Conservation (phyloP, 2,797 vertebrate genomes). For the Agapornis canus region DNA sequence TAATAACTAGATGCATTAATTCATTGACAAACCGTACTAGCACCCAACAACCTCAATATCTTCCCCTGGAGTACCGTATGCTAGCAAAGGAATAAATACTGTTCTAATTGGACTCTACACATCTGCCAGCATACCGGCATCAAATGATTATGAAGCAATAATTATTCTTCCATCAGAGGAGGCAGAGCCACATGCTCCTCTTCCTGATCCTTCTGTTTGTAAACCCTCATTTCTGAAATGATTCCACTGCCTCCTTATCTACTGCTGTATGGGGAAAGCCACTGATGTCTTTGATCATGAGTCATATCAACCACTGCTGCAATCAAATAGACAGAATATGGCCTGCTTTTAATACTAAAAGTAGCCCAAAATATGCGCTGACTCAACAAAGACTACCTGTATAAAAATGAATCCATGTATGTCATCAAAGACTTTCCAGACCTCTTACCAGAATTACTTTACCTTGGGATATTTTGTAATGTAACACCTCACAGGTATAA, state of each 20-base stretch:
- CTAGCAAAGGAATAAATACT: not conserved
- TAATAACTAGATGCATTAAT: not conserved
- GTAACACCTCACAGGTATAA: not conserved
- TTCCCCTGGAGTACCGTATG: not conserved
- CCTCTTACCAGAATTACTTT: not conserved
- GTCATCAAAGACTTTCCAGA: not conserved
- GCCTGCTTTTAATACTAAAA: not conserved
- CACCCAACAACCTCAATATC: not conserved
- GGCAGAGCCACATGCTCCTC: not conserved
- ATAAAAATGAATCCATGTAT: not conserved
- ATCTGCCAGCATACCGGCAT: not conserved
- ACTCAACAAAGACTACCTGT: not conserved
- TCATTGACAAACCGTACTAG: not conserved
- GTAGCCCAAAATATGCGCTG: not conserved
- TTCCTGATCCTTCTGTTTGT: not conserved
- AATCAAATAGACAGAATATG: not conserved
- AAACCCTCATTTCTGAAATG: not conserved
- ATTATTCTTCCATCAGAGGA: not conserved
- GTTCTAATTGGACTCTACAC: not conserved
- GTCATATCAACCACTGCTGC: not conserved
- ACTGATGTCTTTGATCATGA: not conserved
- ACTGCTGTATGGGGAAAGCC: not conserved
- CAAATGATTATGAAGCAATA: not conserved
- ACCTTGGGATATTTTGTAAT: not conserved
- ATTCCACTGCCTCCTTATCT: not conserved